Evolutionary conservation across 37 sponge, comb jelly and placozoan species (phyloP).

Genomic region (Lycopodina hypogea): DNA sequence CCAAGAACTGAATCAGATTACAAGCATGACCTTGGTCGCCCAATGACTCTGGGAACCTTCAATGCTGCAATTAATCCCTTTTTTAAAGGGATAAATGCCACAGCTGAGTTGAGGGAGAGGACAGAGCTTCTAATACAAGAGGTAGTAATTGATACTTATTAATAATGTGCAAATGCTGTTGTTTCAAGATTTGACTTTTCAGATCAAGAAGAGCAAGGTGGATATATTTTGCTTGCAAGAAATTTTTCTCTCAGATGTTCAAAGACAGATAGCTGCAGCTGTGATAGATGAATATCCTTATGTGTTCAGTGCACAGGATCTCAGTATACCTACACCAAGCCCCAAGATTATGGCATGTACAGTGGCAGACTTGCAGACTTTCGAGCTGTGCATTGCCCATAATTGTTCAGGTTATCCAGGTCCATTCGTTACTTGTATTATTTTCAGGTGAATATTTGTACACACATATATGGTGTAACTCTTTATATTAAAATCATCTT

Average conservation of each 20-base stretch:
- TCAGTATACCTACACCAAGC: background rate
- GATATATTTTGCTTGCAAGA: slow-evolving; percentile 31
- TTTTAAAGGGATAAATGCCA: background rate
- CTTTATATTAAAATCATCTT: background rate
- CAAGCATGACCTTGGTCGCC: too few species aligned
- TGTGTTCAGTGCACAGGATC: slow-evolving; percentile 8
- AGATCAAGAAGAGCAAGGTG: slow-evolving; percentile 17
- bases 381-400: background rate
- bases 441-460: too few species aligned
- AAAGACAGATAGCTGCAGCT: background rate
- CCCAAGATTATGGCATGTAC: background rate
- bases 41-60: slow-evolving; percentile 25
- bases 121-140: background rate
- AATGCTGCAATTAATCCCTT: slow-evolving; percentile 13
- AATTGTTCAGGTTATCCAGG: background rate
- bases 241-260: slow-evolving; percentile 1
- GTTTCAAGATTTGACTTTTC: background rate
- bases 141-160: background rate
- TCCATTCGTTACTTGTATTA: too few species aligned
- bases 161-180: background rate
- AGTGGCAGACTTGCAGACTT: background rate
- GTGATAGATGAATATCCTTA: slow-evolving; percentile 1
- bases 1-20: too few species aligned
- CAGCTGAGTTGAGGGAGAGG: slow-evolving; percentile 1
- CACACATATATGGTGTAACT: background rate